Evolutionary conservation across 1,140 invertebrate genomes (phyloP).

Genomic region (Sinella curviseta): DNA sequence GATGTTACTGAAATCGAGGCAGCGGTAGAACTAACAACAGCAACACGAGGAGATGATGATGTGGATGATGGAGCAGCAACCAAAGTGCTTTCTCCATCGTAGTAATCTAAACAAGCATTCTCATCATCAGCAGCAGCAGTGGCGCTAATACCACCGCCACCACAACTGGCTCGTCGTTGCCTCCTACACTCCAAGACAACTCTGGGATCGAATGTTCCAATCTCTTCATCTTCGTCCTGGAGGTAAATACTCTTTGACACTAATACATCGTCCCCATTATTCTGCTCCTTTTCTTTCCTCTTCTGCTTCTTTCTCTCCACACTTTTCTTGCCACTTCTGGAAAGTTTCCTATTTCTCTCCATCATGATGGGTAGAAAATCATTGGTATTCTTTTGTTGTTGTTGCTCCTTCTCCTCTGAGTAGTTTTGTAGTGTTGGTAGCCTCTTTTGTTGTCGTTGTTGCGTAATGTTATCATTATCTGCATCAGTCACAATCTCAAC

Average conservation of each 20-base stretch:
- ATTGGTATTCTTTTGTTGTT: constrained; percentile 20
- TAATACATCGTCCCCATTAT: constrained; percentile 6
- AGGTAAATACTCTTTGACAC: constrained; percentile 24
- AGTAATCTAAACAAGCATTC: background rate
- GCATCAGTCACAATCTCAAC: constrained; percentile 4
- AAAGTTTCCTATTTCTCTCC: background rate
- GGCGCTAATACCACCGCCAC: background rate
- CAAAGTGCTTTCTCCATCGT: background rate
- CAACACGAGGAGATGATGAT: background rate
- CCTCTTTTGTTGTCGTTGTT: background rate
- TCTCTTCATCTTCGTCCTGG: constrained; percentile 43
- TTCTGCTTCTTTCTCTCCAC: background rate
- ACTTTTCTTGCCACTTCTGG: background rate
- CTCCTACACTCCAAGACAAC: background rate
- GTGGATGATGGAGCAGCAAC: background rate
- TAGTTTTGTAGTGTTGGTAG: too few relatives aligned
- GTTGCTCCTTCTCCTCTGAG: too few relatives aligned
- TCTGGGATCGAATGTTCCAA: constrained; percentile 46
- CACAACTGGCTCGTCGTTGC: background rate
- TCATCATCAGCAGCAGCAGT: background rate
- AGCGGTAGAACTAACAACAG: background rate
- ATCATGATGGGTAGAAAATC: background rate
- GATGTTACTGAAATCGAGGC: too few relatives aligned
- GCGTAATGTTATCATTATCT: background rate
- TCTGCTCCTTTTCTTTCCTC: background rate